Evolutionary conservation across 2,888 invertebrate species (phyloP), one percentile per base, ranked within the genome.

Genomic region (Drosophila fungiperda): DNA sequence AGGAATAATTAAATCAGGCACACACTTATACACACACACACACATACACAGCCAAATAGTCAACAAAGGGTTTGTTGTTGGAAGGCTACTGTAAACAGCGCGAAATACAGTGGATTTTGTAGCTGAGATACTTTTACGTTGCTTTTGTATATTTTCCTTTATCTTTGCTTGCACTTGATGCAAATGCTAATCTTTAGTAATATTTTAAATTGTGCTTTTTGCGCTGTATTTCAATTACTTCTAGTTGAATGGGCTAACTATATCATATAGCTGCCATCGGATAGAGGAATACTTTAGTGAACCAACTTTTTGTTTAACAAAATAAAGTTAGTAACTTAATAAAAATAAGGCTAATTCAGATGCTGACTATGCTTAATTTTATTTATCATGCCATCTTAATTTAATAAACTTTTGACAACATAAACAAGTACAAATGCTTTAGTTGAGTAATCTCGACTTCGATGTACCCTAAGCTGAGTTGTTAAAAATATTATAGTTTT

Each of bases 1-100:
- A 72, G 58, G 68, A 53, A 76, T 78, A 78, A 80, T 80, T 80
- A 81, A 80, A 66, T 80, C 67, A 58, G 49, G 57, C 53, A 75
- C 69, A 69, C 58, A 49, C 65, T 20, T 38, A 63, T 40, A 55
- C 57, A 45, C 61, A 58, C 54, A 50, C 54, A 59, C 35, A 26
- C 35, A 66, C 42, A 74, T 17, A 3, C 8, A 20, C 57, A 26
- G 6, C 36, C 45, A 68, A 48, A 48, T 15, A 53, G 52, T 75
- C 42, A 49, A 62, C 69, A 66, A 61, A 67, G 48, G 23, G 23
- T 7, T 53, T 53, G 40, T 40, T 69, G 59, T 63, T 29, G 40
- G 49, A 45, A 33, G 29, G 17, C 17, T 70, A 9, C 6, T 38
- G 64, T 33, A n/a, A 64, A 49, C 33, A 40, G 6, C 17, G 35